These are phyloP conservation scores for Chloroceryle aenea DNA, from an alignment of 2,113 vertebrate genomes.

Conservation along the genomic window DNA sequence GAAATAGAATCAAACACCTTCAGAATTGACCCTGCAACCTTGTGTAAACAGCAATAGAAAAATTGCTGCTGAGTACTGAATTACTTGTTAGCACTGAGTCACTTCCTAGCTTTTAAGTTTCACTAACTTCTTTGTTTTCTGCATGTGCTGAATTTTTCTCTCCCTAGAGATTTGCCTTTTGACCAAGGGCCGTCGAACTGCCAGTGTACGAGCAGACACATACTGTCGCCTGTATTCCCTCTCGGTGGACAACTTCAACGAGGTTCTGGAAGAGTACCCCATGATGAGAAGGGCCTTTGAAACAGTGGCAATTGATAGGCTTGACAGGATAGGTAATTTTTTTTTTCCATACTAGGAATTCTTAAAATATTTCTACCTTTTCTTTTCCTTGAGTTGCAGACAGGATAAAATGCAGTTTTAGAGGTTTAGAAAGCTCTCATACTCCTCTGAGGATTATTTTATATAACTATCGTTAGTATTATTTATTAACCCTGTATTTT, in stretches of 20 bases:
- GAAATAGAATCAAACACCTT: neutral
- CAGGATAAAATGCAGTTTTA: neutral
- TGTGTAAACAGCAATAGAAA: neutral
- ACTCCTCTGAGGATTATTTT: neutral
- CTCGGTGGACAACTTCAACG: constrained; percentile 98
- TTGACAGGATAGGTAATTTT: constrained; percentile 85
- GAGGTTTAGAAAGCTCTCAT: neutral
- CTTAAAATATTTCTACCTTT: neutral
- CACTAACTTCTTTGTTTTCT: neutral
- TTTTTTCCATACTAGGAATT: neutral
- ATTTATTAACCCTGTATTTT: neutral
- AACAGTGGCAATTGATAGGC: constrained; percentile 96
- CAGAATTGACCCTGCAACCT: neutral
- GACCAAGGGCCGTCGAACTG: constrained; percentile 95
- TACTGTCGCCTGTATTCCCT: constrained; percentile 97
- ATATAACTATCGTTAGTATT: neutral
- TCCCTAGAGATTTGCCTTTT: constrained; percentile 93
- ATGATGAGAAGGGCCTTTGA: constrained; percentile 99
- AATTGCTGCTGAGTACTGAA: neutral
- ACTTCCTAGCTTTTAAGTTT: neutral
- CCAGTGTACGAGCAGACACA: constrained; percentile 96
- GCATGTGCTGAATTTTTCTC: constrained; percentile 2
- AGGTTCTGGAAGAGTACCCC: constrained; percentile 97
- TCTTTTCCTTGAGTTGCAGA: neutral
- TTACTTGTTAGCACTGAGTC: neutral